Evolutionary conservation across 2,888 invertebrate species (phyloP).

Genomic region (Nesidiocoris tenuis): DNA sequence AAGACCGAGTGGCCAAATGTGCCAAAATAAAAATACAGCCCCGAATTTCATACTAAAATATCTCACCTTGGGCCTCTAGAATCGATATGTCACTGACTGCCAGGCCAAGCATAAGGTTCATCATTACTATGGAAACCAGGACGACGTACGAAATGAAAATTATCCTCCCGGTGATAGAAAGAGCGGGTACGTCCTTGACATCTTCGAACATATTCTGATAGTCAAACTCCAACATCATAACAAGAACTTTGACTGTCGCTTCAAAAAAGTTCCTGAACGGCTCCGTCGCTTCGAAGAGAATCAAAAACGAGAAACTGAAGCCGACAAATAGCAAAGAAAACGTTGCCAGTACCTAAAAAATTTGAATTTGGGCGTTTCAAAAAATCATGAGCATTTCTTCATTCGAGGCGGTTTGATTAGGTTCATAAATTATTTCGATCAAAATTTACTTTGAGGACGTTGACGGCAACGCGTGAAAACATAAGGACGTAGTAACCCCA

Average conservation of each 20-base stretch:
- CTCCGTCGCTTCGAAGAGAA: constrained; percentile 59
- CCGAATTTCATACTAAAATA: too few species aligned
- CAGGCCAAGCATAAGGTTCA: constrained; percentile 63
- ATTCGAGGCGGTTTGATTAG: too few species aligned
- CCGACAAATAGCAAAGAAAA: constrained; percentile 59
- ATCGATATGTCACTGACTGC: constrained; percentile 63
- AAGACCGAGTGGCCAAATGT: too few species aligned
- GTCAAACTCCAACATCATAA: constrained; percentile 64
- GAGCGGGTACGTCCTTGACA: constrained; percentile 54
- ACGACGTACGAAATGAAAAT: constrained; percentile 60
- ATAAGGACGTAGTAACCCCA: constrained; percentile 64
- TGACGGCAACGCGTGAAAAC: constrained; percentile 62
- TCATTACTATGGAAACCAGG: constrained; percentile 61
- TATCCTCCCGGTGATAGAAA: constrained; percentile 57
- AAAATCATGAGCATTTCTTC: too few species aligned
- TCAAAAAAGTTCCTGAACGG: constrained; percentile 59
- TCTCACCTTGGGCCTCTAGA: constrained; percentile 58
- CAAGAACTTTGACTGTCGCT: constrained; percentile 60
- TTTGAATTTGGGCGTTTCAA: too few species aligned
- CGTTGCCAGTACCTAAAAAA: constrained; percentile 57
- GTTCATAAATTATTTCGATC: background rate
- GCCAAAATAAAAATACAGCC: too few species aligned
- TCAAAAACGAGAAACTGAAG: constrained; percentile 61
- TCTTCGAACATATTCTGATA: constrained; percentile 58
- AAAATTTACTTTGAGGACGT: constrained; percentile 59